Percentiles rank a stretch among this genome's conserved stretches.
These are phyloP conservation scores for Pecten maximus DNA, from an alignment of 2,888 invertebrate species.

Conservation along the genomic window DNA sequence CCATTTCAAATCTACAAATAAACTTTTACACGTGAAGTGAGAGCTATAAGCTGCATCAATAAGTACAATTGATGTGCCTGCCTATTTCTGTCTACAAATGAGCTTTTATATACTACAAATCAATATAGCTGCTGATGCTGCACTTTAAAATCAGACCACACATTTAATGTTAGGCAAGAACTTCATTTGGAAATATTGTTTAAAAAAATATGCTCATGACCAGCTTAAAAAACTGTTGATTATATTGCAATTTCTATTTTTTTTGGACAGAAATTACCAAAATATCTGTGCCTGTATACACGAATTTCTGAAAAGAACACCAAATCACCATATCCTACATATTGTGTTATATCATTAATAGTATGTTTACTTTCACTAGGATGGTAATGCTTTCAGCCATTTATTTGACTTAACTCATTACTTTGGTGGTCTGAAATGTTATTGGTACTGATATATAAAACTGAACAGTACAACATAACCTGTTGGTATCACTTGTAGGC, in stretches of 20 bases:
- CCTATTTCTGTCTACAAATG: slow-evolving; percentile 1
- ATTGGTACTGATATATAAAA: not conserved
- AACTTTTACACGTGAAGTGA: not conserved
- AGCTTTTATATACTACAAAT: not conserved
- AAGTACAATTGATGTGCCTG: not conserved
- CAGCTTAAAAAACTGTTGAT: not conserved
- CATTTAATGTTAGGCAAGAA: not conserved
- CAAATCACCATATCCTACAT: too few relatives aligned
- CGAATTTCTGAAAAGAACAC: too few relatives aligned
- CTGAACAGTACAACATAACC: not conserved
- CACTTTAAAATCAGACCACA: not conserved
- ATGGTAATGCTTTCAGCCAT: not conserved
- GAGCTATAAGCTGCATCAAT: not conserved
- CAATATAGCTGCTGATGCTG: not conserved
- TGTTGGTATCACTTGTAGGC: not conserved
- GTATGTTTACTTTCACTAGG: too few relatives aligned
- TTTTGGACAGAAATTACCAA: too few relatives aligned
- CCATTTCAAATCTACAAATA: not conserved
- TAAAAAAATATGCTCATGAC: not conserved
- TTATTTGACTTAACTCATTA: slow-evolving; percentile 17
- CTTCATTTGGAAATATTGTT: not conserved
- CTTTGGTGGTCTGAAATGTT: not conserved
- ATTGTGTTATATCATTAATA: too few relatives aligned
- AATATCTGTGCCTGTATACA: too few relatives aligned
- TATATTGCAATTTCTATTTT: too few relatives aligned